Conservation (phyloP, 2,113 vertebrate genomes). For the Prietella phreatophila region DNA sequence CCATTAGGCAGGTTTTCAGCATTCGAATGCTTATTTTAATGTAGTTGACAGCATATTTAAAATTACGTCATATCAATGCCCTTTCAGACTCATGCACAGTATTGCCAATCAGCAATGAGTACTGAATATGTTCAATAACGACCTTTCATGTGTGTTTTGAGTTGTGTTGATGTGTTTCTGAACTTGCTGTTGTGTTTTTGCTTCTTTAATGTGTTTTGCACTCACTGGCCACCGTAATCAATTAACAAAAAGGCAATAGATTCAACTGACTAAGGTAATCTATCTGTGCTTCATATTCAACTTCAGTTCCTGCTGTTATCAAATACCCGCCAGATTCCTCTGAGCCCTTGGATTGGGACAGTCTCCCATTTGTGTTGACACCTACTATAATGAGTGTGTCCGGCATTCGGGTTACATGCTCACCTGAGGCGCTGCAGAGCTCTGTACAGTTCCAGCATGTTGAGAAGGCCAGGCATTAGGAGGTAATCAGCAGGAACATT, state of each 20-base stretch:
- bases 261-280: not conserved
- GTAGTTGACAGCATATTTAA: not conserved
- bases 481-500: slow-evolving; percentile 34
- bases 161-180: not conserved
- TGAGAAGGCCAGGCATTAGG: slow-evolving; percentile 34
- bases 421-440: slow-evolving; percentile 32
- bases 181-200: not conserved
- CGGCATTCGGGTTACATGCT: not conserved
- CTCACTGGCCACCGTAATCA: not conserved
- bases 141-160: not conserved
- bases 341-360: not conserved
- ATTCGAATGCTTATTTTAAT: not conserved
- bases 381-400: slow-evolving; percentile 20
- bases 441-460: slow-evolving; percentile 22
- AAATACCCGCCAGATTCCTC: not conserved
- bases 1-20: not conserved
- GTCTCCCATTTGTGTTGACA: slow-evolving; percentile 30
- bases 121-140: not conserved
- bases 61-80: not conserved
- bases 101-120: not conserved
- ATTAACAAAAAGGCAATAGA: not conserved
- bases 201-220: not conserved
- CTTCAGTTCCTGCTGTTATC: not conserved
- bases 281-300: not conserved
- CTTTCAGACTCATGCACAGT: not conserved